phyloP scores from a whole-genome alignment of 2,888 invertebrate species.

The Caenorhabditis sinica region DNA sequence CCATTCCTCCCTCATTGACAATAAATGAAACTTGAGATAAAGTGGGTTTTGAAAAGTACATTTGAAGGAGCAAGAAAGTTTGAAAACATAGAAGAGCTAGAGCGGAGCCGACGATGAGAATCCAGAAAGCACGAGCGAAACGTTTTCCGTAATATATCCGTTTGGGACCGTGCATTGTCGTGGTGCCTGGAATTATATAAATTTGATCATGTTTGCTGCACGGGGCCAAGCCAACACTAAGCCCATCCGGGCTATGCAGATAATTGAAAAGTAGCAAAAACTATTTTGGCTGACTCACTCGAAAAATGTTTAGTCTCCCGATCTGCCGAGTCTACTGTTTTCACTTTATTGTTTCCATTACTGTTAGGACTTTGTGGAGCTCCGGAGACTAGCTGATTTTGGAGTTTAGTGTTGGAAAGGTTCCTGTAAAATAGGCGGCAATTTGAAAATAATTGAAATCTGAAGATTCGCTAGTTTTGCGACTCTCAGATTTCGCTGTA shows the following conservation, averaged over 20 bases:
- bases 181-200: slow-evolving; percentile 70
- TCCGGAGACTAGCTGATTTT: background rate
- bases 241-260: too few species aligned
- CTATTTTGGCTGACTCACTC: slow-evolving; percentile 73
- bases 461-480: too few species aligned
- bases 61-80: slow-evolving; percentile 46
- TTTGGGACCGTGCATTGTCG: slow-evolving; percentile 80
- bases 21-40: slow-evolving; percentile 74
- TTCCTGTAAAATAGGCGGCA: background rate
- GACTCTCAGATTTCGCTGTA: too few species aligned
- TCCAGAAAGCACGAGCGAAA: slow-evolving; percentile 60
- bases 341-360: background rate
- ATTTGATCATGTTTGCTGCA: background rate
- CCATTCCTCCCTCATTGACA: slow-evolving; percentile 76
- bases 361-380: background rate
- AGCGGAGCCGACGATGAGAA: slow-evolving; percentile 40
- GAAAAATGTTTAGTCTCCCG: slow-evolving; percentile 80
- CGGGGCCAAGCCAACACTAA: too few species aligned
- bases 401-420: background rate
- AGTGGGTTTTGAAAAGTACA: slow-evolving; percentile 57
- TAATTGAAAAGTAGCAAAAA: too few species aligned
- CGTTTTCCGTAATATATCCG: slow-evolving; percentile 72
- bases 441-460: too few species aligned
- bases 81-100: slow-evolving; percentile 62
- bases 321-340: slow-evolving; percentile 62